Percentiles rank a stretch among this genome's conserved stretches.
Conservation (phyloP, 2,113 vertebrate species). For the Verasper variegatus region DNA sequence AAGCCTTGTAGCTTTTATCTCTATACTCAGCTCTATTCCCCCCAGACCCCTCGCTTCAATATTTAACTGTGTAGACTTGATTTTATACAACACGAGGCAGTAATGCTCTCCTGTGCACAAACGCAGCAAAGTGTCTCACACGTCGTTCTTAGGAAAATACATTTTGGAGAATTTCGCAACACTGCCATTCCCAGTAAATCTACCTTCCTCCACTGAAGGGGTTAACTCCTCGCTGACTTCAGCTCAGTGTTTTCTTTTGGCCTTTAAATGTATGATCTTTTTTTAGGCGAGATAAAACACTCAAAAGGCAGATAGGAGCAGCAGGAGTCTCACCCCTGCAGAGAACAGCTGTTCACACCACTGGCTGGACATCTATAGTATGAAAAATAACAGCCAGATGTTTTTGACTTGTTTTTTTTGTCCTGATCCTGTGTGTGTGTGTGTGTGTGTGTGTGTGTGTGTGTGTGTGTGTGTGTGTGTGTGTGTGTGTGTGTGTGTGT, state of each 20-base stretch:
- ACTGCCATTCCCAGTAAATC: too few relatives aligned
- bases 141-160: neutral
- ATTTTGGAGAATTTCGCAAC: neutral
- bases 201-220: neutral
- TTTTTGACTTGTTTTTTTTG: conserved; percentile 2
- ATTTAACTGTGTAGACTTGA: conserved; percentile 36
- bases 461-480: conserved; percentile 4
- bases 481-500: conserved; percentile 7
- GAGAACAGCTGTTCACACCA: conserved; percentile 70
- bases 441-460: conserved; percentile 12
- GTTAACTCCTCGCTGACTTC: neutral
- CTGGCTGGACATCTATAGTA: conserved; percentile 43
- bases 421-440: neutral
- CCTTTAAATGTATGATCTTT: conserved; percentile 24
- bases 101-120: conserved; percentile 13
- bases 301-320: conserved; percentile 37
- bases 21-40: conserved; percentile 31
- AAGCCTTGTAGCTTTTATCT: conserved; percentile 70
- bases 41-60: conserved; percentile 23
- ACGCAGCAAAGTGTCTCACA: conserved; percentile 2
- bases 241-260: conserved; percentile 8
- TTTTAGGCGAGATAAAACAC: conserved; percentile 13
- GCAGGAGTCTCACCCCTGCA: conserved; percentile 63
- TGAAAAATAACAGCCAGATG: conserved; percentile 51
- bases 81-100: conserved; percentile 36